These are phyloP conservation scores for Misgurnus mizolepis DNA, from an alignment of 2,113 vertebrate species.

Conservation along the genomic window DNA sequence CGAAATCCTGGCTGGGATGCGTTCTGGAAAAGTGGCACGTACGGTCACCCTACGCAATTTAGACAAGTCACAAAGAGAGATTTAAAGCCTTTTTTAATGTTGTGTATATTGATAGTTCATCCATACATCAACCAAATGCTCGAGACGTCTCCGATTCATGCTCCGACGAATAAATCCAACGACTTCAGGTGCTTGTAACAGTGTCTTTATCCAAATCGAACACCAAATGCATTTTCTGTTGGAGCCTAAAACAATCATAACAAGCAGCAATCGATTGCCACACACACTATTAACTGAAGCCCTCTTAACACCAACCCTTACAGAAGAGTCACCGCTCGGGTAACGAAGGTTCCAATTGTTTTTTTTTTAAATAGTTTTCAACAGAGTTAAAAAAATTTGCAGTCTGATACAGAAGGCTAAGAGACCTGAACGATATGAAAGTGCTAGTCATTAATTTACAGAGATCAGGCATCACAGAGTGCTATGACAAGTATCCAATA, in stretches of 20 bases:
- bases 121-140: slow-evolving; percentile 86
- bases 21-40: neutral
- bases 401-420: slow-evolving; percentile 98
- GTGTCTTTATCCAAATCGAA: slow-evolving; percentile 82
- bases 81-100: slow-evolving; percentile 76
- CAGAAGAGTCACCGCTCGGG: slow-evolving; percentile 80
- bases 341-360: slow-evolving; percentile 77
- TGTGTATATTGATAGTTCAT: slow-evolving; percentile 92
- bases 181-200: slow-evolving; percentile 83
- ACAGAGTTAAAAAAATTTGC: slow-evolving; percentile 86
- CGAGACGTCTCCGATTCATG: slow-evolving; percentile 83
- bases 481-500: slow-evolving; percentile 97
- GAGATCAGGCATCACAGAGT: slow-evolving; percentile 96
- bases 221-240: slow-evolving; percentile 80
- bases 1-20: no score
- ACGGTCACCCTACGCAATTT: neutral
- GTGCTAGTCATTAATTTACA: slow-evolving; percentile 99
- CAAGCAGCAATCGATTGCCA: slow-evolving; percentile 83
- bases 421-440: slow-evolving; percentile 99
- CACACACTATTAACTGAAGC: slow-evolving; percentile 82
- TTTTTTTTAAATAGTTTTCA: slow-evolving; percentile 83
- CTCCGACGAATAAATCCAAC: slow-evolving; percentile 80
- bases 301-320: slow-evolving; percentile 88
- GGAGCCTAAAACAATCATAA: slow-evolving; percentile 83
- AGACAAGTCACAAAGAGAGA: slow-evolving; percentile 8